phyloP scores from a whole-genome alignment of 2,113 vertebrate genomes.

The Marmota flaviventris region DNA sequence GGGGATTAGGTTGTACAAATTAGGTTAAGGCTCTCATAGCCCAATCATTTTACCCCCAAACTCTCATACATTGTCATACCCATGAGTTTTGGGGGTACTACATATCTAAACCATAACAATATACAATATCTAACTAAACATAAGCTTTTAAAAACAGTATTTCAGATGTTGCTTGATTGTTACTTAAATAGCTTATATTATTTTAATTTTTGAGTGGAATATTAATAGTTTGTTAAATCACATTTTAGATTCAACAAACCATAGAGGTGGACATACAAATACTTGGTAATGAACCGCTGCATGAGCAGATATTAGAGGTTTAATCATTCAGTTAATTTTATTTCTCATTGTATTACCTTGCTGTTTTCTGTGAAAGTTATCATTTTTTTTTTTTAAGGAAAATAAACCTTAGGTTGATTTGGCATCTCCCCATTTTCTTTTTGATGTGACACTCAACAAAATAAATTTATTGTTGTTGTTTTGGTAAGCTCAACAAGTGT shows the following conservation, averaged over 20 bases:
- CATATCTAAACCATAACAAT: too few relatives aligned
- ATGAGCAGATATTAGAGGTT: not conserved
- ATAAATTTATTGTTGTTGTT: not conserved
- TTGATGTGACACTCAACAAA: not conserved
- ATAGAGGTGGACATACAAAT: not conserved
- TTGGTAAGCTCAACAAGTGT: not conserved
- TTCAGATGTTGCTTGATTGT: not conserved
- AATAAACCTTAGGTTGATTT: not conserved
- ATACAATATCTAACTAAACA: not conserved
- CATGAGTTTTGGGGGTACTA: too few relatives aligned
- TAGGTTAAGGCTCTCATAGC: too few relatives aligned
- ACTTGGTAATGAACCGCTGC: not conserved
- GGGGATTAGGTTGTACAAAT: too few relatives aligned
- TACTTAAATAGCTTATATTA: not conserved
- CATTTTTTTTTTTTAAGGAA: not conserved
- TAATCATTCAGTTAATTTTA: not conserved
- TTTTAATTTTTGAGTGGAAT: not conserved
- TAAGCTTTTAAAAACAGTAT: slow-evolving; percentile 31
- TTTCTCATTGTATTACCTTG: not conserved
- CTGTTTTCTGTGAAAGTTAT: not conserved
- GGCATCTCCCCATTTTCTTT: not conserved
- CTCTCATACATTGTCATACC: too few relatives aligned
- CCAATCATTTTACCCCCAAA: too few relatives aligned
- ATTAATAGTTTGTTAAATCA: slow-evolving; percentile 9
- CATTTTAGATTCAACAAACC: not conserved